Percentiles rank a stretch among this genome's conserved stretches.
Conservation (phyloP, 2,797 vertebrate species). For the Pteronotus mesoamericanus region DNA sequence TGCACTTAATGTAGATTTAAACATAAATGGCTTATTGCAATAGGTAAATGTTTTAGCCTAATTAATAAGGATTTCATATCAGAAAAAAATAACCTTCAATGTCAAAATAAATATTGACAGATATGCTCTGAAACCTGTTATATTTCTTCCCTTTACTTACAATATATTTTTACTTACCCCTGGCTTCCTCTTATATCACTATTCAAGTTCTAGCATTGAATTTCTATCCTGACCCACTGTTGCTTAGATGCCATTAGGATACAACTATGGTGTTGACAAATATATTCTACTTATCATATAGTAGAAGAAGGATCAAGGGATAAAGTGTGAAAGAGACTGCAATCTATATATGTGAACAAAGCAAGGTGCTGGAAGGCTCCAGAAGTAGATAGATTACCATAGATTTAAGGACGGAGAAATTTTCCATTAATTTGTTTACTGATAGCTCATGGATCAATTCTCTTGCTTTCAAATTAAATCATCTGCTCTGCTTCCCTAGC, state of each 20-base stretch:
- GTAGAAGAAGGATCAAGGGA: neutral
- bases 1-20: neutral
- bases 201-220: neutral
- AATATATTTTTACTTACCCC: neutral
- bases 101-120: conserved; percentile 30
- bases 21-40: neutral
- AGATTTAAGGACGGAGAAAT: neutral
- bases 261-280: neutral
- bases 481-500: neutral
- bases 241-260: neutral
- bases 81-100: neutral
- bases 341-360: neutral
- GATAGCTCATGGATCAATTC: neutral
- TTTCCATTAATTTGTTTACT: neutral
- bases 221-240: neutral
- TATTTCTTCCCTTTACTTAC: neutral
- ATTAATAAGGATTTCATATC: neutral
- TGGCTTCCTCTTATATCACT: neutral
- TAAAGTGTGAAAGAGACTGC: neutral
- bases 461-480: conserved; percentile 29
- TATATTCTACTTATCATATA: neutral
- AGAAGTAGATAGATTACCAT: neutral
- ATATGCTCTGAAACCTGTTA: neutral
- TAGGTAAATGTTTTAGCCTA: neutral
- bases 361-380: neutral